Base-by-base conservation (phyloP, 2,113 vertebrate genomes). In the Sinocyclocheilus maitianheensis region DNA sequence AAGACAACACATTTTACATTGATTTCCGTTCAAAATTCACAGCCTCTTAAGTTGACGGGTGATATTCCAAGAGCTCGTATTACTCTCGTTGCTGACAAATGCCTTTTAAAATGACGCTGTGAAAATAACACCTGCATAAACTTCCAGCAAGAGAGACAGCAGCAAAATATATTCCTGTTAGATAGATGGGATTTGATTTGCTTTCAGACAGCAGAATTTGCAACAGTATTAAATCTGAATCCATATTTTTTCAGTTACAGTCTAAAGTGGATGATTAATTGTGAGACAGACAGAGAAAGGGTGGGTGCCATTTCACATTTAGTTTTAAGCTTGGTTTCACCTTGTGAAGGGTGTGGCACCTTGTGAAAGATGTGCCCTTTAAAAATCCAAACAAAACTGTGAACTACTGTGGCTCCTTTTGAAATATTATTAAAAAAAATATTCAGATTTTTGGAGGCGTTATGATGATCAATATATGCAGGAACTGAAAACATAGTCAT, bases 1-100 rank as follows among this genome's bases (percentile, higher is more conserved):
- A n/a, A 78, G 80, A 48, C 69, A 43, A 48, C 24, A 63, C 3
- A 55, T 65, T 65, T 75, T 37, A 12, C 55, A 75, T 60, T 83
- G 74, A 84, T 86, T 86, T 76, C 67, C 9, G n/a, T 58, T 83
- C 37, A 71, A 74, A 85, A 80, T 14, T 40, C 78, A 80, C 5
- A 55, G 51, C 60, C 46, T 78, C 63, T 58, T 60, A 53, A 51
- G 37, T 69, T 72, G 77, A 85, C 22, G 34, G 48, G 30, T 72
- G 63, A 80, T 69, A 71, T 37, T 67, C 63, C 62, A 55, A 69
- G 63, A 80, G 37, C 13, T 18, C 1, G 30, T 79, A 40, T 55
- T 77, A 40, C 40, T 58, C 63, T 16, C 2, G 2, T 76, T 40
- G 84, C 63, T 85, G 84, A 85, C 77, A 80, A n/a, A 37, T 80